Percentiles rank a stretch among this genome's conserved stretches.
phyloP scores from a whole-genome alignment of 2,113 vertebrate species.

The Colaptes auratus region DNA sequence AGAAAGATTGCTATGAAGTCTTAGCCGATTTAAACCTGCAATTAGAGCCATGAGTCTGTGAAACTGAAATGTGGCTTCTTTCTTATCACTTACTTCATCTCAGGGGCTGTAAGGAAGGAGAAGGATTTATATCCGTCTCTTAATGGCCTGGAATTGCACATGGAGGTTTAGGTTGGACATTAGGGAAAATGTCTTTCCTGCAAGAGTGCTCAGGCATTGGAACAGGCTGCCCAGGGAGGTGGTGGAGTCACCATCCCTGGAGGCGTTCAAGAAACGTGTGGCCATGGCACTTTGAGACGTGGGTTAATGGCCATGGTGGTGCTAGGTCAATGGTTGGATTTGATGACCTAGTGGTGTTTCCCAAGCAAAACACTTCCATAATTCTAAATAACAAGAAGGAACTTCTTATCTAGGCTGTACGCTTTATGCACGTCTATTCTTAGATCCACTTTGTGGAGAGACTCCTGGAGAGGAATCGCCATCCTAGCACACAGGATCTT shows the following conservation, averaged over 20 bases:
- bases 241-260: no score
- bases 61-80: background rate
- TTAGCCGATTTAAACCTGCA: conserved; percentile 4
- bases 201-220: no score
- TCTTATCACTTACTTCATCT: conserved; percentile 15
- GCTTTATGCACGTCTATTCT: background rate
- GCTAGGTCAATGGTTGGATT: no score
- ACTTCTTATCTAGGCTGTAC: background rate
- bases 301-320: no score
- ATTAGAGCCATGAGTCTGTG: background rate
- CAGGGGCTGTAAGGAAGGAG: background rate
- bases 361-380: no score
- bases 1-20: background rate
- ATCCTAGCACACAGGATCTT: background rate
- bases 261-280: no score
- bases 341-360: no score
- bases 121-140: background rate
- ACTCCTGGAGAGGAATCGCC: background rate
- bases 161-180: no score
- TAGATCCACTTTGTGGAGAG: background rate
- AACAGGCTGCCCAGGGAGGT: no score
- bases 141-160: background rate
- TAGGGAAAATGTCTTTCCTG: no score
- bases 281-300: no score
- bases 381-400: background rate